Conservation (phyloP, 1,140 invertebrate species). For the Hyles vespertilio region DNA sequence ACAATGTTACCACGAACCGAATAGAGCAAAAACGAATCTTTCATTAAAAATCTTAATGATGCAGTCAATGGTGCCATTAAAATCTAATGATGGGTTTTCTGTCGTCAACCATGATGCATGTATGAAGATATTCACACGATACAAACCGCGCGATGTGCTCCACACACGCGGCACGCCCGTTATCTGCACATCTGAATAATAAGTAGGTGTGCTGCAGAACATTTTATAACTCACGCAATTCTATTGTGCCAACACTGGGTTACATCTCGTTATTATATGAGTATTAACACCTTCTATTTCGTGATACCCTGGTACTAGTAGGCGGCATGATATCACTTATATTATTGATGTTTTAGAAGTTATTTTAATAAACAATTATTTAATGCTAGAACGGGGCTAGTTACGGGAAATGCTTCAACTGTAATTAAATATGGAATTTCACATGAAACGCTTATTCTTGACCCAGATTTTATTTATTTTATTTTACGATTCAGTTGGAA, state of each 20-base stretch:
- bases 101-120: neutral
- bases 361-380: no score
- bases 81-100: neutral
- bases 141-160: neutral
- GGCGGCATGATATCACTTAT: neutral
- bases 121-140: slow-evolving; percentile 2
- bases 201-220: slow-evolving; percentile 11
- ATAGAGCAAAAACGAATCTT: no score
- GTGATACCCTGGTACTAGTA: neutral
- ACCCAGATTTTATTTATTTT: no score
- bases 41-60: no score
- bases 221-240: slow-evolving; percentile 16
- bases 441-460: no score
- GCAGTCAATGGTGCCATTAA: neutral
- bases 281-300: slow-evolving; percentile 14
- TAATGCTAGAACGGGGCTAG: no score
- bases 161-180: neutral
- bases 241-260: neutral
- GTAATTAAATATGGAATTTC: no score
- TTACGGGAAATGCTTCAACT: no score
- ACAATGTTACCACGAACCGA: no score
- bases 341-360: no score
- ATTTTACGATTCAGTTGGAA: no score
- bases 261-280: slow-evolving; percentile 2
- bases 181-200: slow-evolving; percentile 19